Evolutionary conservation across 2,888 invertebrate genomes (phyloP), one percentile per base, ranked within the genome.

Genomic region (Desoria tigrina): DNA sequence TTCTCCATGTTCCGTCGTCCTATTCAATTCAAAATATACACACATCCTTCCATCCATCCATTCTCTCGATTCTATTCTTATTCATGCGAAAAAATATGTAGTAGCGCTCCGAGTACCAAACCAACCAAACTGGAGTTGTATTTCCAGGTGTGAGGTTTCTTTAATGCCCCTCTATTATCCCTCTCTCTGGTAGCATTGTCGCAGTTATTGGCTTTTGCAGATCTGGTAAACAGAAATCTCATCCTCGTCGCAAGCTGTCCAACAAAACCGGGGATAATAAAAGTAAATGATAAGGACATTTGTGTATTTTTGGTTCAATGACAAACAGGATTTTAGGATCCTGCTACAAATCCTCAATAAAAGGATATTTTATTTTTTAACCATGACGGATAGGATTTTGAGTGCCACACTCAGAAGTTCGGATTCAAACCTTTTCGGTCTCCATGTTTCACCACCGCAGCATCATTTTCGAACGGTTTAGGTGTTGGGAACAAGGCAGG

Each of bases 131-230:
- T 32, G n/a, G 49, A 63, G 51, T 58, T 63, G 63, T 63, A 49
- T 50, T 50, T 27, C 57, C 63, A 63, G 58, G 58, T 63, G 63
- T 51, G 45, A 54, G 54, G 28, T 54, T 51, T 32, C 28, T n/a
- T 54, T 54, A 32, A 32, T 32, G 32, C 11, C 6, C 32, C 11
- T 32, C 32, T 32, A 32, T 32, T 32, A 32, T 32, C 32, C 32
- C 11, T 7, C 6, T 7, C 32, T 32, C 6, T 32, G 11, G 32
- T 11, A 32, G 32, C 4, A 32, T 32, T 11, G 32, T 32, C 32
- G 6, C 32, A n/a, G 16, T 9, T 39, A 45, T 45, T 45, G 16
- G 45, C n/a, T 45, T 45, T 45, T 45, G 45, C 45, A 45, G 45
- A 45, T 45, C 9, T 39, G 6, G 45, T 45, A 45, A 45, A 45